Conservation (phyloP, 2,888 invertebrate genomes). For the Drosophila paramelanica region DNA sequence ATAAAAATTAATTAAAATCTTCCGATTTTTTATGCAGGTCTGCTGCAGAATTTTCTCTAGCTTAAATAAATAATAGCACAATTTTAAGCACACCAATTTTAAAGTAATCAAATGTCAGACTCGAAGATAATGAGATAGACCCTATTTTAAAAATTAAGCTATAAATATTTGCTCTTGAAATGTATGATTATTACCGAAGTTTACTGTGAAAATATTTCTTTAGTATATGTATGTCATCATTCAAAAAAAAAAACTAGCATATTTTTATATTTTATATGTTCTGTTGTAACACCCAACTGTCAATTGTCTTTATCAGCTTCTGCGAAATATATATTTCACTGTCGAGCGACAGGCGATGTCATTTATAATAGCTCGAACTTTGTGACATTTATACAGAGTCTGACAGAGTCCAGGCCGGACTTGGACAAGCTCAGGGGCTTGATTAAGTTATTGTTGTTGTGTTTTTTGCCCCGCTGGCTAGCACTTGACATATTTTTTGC, state of each 20-base stretch:
- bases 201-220: too few species aligned
- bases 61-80: background rate
- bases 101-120: background rate
- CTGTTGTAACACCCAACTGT: background rate
- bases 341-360: constrained; percentile 58
- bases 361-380: constrained; percentile 80
- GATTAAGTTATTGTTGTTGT: constrained; percentile 26
- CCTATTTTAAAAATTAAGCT: too few species aligned
- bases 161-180: too few species aligned
- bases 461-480: constrained; percentile 3
- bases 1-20: constrained; percentile 73
- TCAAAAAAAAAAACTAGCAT: background rate
- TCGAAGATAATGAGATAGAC: too few species aligned
- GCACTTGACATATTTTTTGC: constrained; percentile 56
- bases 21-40: constrained; percentile 26
- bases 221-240: too few species aligned
- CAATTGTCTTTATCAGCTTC: constrained; percentile 5
- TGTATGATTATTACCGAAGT: too few species aligned
- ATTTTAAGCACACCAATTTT: background rate
- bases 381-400: constrained; percentile 71
- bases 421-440: constrained; percentile 12
- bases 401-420: constrained; percentile 47
- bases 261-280: background rate
- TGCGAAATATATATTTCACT: constrained; percentile 30
- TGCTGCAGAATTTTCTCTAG: constrained; percentile 20